Conservation (phyloP, 2,113 vertebrate genomes). For the Pipra filicauda region DNA sequence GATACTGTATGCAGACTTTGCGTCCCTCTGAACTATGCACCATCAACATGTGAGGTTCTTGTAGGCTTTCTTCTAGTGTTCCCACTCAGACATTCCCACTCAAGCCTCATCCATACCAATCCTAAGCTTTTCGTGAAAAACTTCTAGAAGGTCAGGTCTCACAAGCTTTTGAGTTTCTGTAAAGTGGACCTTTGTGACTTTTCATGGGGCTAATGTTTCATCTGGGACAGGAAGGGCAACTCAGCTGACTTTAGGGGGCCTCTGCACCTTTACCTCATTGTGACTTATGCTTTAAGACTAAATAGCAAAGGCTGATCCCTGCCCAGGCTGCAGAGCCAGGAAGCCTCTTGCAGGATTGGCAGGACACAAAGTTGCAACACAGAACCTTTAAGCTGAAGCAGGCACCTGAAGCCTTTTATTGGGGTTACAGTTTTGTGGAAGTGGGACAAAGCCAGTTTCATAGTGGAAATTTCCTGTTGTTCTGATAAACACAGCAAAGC, state of each 20-base stretch:
- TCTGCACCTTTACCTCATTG: not conserved
- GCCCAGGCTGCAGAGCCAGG: not conserved
- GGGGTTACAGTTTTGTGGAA: not conserved
- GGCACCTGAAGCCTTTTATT: not conserved
- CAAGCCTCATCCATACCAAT: not conserved
- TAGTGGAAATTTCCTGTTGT: not conserved
- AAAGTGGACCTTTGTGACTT: not conserved
- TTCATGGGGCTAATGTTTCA: not conserved
- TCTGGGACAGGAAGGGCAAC: not conserved
- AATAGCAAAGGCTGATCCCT: not conserved
- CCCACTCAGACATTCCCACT: not conserved
- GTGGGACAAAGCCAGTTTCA: not conserved
- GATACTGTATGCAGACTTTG: not conserved
- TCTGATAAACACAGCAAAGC: not conserved
- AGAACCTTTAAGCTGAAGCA: not conserved
- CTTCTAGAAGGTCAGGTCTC: not conserved
- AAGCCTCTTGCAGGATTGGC: not conserved
- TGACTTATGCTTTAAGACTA: not conserved
- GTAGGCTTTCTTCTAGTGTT: not conserved
- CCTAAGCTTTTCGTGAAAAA: not conserved
- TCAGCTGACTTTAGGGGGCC: not conserved
- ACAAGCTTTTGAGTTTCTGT: not conserved
- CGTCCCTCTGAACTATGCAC: not conserved
- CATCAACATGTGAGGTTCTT: accelerated
- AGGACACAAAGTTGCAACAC: not conserved